Evolutionary conservation across 2,113 vertebrate species (phyloP), one percentile per base, ranked within the genome.

Genomic region (Spermophilus dauricus): DNA sequence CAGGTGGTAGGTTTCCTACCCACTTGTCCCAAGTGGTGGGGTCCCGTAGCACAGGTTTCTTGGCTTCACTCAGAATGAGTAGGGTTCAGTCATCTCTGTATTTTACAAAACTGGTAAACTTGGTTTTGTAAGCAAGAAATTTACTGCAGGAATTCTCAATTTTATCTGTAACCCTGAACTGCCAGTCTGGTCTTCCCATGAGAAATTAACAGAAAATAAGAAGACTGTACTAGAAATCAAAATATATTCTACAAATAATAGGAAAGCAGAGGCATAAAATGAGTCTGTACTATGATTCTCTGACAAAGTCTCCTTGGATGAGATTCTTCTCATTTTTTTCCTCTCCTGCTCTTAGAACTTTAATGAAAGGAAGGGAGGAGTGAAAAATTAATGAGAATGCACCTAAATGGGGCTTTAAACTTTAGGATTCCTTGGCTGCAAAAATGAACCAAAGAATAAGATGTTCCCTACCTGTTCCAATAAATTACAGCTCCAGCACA

Each of bases 171-270:
- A 92, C 63, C 48, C 39, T 67, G n/a, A 92, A 75, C 69, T 89
- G 65, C 17, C 73, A 69, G 75, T 61, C 86, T 70, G n/a, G 17
- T 58, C 45, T 48, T 94, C 96, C 91, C 95, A 70, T 80, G 92
- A 97, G 95, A 97, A 97, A 97, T 97, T 87, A 97, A 87, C 6
- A 84, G 76, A 95, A 87, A 95, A 95, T 37, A 94, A 92, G 80
- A 95, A 95, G 63, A 53, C 69, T 75, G 81, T 87, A 76, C 22
- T 73, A 61, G 30, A 95, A 84, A 94, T 93, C 91, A 96, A 89
- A 90, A 82, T 63, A 89, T 42, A 53, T 81, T 95, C 86, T 96
- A 56, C 89, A 95, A 95, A 95, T 95, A 91, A 85, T 76, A 72
- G 83, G 70, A 91, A 63, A 88, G 65, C 65, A 17, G 73, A 80